Base-by-base conservation (phyloP, 2,888 invertebrate species). In the Sturmia bella region DNA sequence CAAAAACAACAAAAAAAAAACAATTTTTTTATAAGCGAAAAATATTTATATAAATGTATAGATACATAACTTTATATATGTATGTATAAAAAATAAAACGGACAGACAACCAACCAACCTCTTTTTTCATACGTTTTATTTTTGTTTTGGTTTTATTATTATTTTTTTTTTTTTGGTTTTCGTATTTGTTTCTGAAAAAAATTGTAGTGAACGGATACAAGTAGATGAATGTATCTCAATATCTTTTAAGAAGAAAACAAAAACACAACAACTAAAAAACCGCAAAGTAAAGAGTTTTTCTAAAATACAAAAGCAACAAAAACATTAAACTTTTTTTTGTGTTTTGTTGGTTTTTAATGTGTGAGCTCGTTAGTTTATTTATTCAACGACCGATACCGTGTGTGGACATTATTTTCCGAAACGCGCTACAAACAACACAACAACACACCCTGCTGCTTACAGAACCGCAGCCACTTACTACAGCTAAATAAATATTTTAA, bases 351-450 rank as follows among this genome's bases (percentile, higher is more conserved):
- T 63, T 72, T 70, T 79, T 75, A 59, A 59, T 81, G 73, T 73
- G 74, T 72, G 64, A 80, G 72, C 72, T 84, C 75, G 84, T 85
- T 85, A 87, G 86, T 89, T 90, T 90, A 90, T 90, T 90, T 90
- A 90, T 89, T 90, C 90, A 88, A 88, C 89, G 90, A 89, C 88
- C 87, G 89, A 90, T 89, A 88, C 88, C 88, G 89, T 87, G 89
- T 88, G 89, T 89, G 89, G 90, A 90, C 90, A 90, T 88, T 90
- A 87, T 88, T 90, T 89, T 87, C 87, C 88, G 87, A 88, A 88
- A 87, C 89, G 89, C 89, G 87, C 87, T 85, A 87, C 87, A 79
- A 64, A 68, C 66, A 69, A 78, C 75, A 70, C 73, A 82, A 70
- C 73, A 82, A 32, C 80, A 83, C 79, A 63, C 43, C 54, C 50